Conservation (phyloP, 1,140 invertebrate species). For the Chironomus striatipennis region DNA sequence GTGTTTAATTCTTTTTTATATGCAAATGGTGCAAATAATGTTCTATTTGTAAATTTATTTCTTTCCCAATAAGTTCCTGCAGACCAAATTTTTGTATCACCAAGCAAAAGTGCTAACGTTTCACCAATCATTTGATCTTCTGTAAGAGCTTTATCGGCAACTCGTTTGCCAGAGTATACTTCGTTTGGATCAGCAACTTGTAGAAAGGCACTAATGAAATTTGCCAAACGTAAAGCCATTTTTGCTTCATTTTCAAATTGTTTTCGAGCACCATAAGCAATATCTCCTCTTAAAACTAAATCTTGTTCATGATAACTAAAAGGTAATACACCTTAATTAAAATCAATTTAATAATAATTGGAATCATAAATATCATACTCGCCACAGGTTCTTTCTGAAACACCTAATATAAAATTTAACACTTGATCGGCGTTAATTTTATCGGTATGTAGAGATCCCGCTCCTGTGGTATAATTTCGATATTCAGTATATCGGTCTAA, state of each 20-base stretch:
- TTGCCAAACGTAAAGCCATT: constrained; percentile 87
- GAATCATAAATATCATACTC: constrained; percentile 41
- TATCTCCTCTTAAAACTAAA: constrained; percentile 69
- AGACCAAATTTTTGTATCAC: constrained; percentile 84
- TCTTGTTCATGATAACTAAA: constrained; percentile 61
- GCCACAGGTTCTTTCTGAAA: constrained; percentile 64
- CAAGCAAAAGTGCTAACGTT: constrained; percentile 81
- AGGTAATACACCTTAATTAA: constrained; percentile 28
- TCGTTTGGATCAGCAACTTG: constrained; percentile 86
- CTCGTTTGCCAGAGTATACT: constrained; percentile 84
- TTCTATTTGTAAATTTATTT: constrained; percentile 89
- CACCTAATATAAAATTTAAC: constrained; percentile 63
- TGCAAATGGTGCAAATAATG: constrained; percentile 89
- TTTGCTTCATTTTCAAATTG: constrained; percentile 92
- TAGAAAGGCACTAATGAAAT: constrained; percentile 89
- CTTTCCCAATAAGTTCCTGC: constrained; percentile 91
- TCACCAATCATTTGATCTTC: constrained; percentile 94
- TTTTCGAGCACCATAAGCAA: constrained; percentile 73
- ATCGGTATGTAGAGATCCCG: constrained; percentile 50
- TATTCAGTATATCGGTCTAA: constrained; percentile 65
- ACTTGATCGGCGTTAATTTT: constrained; percentile 66
- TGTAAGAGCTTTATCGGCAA: constrained; percentile 77
- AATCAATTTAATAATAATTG: constrained; percentile 25
- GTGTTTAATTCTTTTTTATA: constrained; percentile 78
- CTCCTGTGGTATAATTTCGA: constrained; percentile 53